Conservation (phyloP, 1,140 invertebrate genomes). For the Physella acuta region DNA sequence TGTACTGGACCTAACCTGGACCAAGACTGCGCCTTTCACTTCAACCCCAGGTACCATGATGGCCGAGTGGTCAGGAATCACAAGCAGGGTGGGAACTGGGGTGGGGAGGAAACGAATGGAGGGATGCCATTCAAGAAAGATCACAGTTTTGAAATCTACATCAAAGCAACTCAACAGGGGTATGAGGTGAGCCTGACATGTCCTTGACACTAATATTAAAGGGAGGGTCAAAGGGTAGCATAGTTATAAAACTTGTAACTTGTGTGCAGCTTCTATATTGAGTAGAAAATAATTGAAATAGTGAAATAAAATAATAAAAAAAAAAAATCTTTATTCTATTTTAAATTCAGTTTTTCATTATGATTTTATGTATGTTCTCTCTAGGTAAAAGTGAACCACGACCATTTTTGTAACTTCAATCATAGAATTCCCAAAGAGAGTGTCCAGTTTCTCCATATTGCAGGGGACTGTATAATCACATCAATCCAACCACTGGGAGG, state of each 20-base stretch:
- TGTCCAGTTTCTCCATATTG: neutral
- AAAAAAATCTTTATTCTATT: too few relatives aligned
- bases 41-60: slow-evolving; percentile 38
- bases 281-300: too few relatives aligned
- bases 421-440: neutral
- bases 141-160: slow-evolving; percentile 73
- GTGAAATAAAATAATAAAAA: too few relatives aligned
- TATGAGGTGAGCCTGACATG: too few relatives aligned
- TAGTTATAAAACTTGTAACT: too few relatives aligned
- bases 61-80: slow-evolving; percentile 71
- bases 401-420: neutral
- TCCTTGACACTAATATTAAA: too few relatives aligned
- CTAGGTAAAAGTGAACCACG: neutral
- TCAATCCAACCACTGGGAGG: neutral
- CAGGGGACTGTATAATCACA: neutral
- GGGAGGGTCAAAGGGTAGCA: too few relatives aligned
- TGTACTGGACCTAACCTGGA: slow-evolving; percentile 31
- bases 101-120: slow-evolving; percentile 73
- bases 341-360: too few relatives aligned
- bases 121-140: slow-evolving; percentile 68
- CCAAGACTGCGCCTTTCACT: slow-evolving; percentile 41
- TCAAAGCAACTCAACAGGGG: slow-evolving; percentile 69
- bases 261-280: too few relatives aligned
- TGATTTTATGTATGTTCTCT: too few relatives aligned
- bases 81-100: slow-evolving; percentile 72